Conservation (phyloP, 2,797 vertebrate genomes). For the Sarcoramphus papa region DNA sequence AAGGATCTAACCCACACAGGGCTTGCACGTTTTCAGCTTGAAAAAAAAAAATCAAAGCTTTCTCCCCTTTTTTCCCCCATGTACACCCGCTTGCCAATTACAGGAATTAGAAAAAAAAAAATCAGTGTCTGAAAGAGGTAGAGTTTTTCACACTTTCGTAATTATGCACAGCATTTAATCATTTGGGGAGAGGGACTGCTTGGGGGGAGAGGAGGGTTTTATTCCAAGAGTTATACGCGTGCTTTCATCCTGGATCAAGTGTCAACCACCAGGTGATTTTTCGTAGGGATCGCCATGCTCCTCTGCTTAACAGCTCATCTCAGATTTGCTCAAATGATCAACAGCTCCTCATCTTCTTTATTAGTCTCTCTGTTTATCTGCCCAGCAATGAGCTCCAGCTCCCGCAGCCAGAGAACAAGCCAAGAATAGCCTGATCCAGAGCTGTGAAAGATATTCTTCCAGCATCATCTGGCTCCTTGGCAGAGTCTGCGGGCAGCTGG, state of each 20-base stretch:
- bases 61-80: constrained; percentile 38
- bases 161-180: constrained; percentile 34
- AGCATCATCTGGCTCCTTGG: constrained; percentile 56
- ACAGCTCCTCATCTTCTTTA: constrained; percentile 31
- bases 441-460: constrained; percentile 61
- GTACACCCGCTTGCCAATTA: constrained; percentile 12
- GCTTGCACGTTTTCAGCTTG: constrained; percentile 35
- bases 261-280: constrained; percentile 42
- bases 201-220: not conserved
- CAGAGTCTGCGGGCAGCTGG: constrained; percentile 49
- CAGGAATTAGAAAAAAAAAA: constrained; percentile 24
- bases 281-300: not conserved
- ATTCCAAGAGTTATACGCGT: not conserved
- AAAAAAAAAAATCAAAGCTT: constrained; percentile 60
- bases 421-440: constrained; percentile 44
- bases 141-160: constrained; percentile 13
- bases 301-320: constrained; percentile 14
- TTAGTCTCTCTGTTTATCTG: constrained; percentile 56
- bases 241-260: constrained; percentile 15
- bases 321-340: not conserved
- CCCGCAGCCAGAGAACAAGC: constrained; percentile 17
- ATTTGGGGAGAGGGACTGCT: not conserved
- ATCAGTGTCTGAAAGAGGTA: constrained; percentile 10
- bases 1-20: constrained; percentile 60
- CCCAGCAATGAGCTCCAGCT: constrained; percentile 49